A percentile compares a stretch with the other conserved stretches of the same genome.
Evolutionary conservation across 2,113 vertebrate species (phyloP).

Genomic region (Nymphicus hollandicus): DNA sequence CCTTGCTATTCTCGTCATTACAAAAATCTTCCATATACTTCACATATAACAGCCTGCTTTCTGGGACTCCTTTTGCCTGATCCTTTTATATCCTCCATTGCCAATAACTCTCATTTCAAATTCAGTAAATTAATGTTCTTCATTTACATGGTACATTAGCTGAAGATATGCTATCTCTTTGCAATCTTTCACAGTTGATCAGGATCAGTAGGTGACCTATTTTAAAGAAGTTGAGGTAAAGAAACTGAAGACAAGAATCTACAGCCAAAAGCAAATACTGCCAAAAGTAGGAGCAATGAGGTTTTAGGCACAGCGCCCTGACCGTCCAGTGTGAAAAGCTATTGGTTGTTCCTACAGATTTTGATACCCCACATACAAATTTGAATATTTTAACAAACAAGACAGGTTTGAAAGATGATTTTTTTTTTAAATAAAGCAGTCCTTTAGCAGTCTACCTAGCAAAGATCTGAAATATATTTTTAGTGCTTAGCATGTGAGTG

Average conservation of each 20-base stretch:
- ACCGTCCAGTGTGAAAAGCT: not conserved
- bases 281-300: not conserved
- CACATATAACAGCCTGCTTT: not conserved
- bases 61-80: not conserved
- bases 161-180: not conserved
- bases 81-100: not conserved
- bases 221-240: not conserved
- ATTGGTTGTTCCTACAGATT: not conserved
- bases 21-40: not conserved
- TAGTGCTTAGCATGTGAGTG: not conserved
- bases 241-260: not conserved
- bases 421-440: not conserved
- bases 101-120: not conserved
- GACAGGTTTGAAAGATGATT: not conserved
- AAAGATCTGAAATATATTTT: not conserved
- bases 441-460: not conserved
- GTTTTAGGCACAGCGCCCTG: not conserved
- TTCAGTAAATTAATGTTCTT: not conserved
- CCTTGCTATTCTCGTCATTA: not conserved
- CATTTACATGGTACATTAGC: not conserved
- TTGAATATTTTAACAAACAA: not conserved
- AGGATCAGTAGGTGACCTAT: not conserved
- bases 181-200: slow-evolving; percentile 5
- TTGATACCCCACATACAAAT: not conserved
- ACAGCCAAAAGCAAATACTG: not conserved